Evolutionary conservation across 2,113 vertebrate genomes (phyloP).

Genomic region (Erpornis zantholeuca): DNA sequence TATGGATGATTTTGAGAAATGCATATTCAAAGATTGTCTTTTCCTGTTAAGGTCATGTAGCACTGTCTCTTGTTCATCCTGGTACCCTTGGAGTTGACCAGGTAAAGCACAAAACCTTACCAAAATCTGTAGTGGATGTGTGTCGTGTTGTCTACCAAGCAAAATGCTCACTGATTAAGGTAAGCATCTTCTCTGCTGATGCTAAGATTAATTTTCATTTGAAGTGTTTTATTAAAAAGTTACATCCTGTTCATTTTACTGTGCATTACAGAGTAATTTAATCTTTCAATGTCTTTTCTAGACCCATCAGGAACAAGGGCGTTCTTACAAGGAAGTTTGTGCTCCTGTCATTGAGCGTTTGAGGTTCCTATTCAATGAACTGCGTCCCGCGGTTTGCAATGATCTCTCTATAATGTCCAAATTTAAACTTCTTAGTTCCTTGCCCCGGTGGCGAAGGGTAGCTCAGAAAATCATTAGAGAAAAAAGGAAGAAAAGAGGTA

Average conservation of each 20-base stretch:
- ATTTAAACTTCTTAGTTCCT: conserved; percentile 90
- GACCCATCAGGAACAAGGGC: conserved; percentile 98
- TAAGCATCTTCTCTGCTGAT: conserved; percentile 39
- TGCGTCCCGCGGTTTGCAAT: conserved; percentile 94
- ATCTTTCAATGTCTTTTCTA: conserved; percentile 44
- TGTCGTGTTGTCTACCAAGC: conserved; percentile 98
- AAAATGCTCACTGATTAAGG: conserved; percentile 98
- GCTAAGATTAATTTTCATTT: neutral
- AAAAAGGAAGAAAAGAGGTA: conserved; percentile 90
- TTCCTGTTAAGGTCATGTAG: conserved; percentile 84
- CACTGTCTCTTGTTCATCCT: conserved; percentile 90
- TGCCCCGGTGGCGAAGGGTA: conserved; percentile 92
- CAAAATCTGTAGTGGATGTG: conserved; percentile 95
- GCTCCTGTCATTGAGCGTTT: conserved; percentile 95
- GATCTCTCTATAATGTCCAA: conserved; percentile 95
- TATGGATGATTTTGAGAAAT: neutral
- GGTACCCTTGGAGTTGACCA: conserved; percentile 91
- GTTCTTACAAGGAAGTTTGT: conserved; percentile 98
- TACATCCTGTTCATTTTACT: neutral
- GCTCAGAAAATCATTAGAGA: conserved; percentile 93
- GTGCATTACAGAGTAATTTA: neutral
- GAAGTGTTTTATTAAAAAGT: neutral
- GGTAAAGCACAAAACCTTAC: conserved; percentile 89
- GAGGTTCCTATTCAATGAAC: conserved; percentile 94
- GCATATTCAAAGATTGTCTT: neutral